These are phyloP conservation scores for Pilophorus perplexus DNA, from an alignment of 2,888 invertebrate species.

Conservation along the genomic window DNA sequence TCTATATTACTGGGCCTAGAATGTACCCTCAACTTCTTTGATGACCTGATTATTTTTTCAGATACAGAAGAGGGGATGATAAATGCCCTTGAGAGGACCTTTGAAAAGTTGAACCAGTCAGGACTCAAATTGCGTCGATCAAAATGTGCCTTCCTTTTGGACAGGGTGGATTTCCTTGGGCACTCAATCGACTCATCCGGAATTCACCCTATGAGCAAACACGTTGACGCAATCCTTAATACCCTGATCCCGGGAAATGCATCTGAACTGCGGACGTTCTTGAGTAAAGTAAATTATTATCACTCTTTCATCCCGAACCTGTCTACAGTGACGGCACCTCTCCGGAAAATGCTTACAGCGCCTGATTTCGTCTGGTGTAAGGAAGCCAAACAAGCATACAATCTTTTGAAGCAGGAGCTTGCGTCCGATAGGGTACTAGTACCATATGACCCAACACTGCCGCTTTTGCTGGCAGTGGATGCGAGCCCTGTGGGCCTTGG, in stretches of 20 bases:
- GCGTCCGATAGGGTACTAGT: constrained; percentile 40
- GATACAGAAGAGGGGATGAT: constrained; percentile 5
- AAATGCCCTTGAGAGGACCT: constrained; percentile 6
- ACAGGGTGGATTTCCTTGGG: constrained; percentile 22
- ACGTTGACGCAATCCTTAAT: constrained; percentile 16
- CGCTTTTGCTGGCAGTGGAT: constrained; percentile 49
- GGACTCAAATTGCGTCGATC: constrained; percentile 27
- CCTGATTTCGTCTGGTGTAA: constrained; percentile 48
- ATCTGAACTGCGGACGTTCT: not conserved
- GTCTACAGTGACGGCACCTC: constrained; percentile 13
- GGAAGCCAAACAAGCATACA: constrained; percentile 48
- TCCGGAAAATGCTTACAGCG: constrained; percentile 13
- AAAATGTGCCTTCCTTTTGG: constrained; percentile 28
- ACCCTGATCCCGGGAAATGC: not conserved
- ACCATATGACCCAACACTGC: constrained; percentile 49
- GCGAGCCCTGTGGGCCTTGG: constrained; percentile 45
- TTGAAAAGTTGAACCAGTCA: constrained; percentile 12
- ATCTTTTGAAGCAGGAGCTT: constrained; percentile 47
- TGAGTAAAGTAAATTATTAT: constrained; percentile 23
- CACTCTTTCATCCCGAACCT: constrained; percentile 9
- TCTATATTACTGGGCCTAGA: constrained; percentile 10
- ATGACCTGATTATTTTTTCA: constrained; percentile 30
- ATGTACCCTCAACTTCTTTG: constrained; percentile 23
- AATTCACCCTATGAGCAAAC: not conserved
- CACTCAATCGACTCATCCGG: constrained; percentile 17